These are phyloP conservation scores for Pterocles burchelli DNA, from an alignment of 2,113 vertebrate genomes.

Conservation along the genomic window DNA sequence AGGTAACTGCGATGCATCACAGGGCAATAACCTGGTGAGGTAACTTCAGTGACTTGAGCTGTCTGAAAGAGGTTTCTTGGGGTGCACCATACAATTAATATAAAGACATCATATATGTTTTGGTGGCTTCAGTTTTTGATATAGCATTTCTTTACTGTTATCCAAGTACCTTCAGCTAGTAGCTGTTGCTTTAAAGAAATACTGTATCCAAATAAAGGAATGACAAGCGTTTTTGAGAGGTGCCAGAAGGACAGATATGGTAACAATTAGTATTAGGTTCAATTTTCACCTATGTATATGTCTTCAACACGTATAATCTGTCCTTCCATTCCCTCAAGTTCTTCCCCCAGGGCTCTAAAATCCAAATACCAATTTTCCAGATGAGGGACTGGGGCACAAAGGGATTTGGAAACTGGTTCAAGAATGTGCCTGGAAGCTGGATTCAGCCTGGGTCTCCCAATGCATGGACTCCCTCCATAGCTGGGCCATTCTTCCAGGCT, in stretches of 20 bases:
- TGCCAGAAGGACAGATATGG: constrained; percentile 9
- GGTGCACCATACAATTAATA: not conserved
- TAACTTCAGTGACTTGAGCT: not conserved
- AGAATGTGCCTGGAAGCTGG: constrained; percentile 19
- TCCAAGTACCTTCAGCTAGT: not conserved
- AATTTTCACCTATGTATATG: not conserved
- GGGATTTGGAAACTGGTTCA: constrained; percentile 15
- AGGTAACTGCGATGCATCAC: accelerated
- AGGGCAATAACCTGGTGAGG: not conserved
- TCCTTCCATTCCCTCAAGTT: not conserved
- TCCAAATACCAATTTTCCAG: constrained; percentile 22
- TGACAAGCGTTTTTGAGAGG: not conserved
- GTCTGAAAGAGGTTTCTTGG: not conserved
- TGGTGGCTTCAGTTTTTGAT: not conserved
- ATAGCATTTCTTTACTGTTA: not conserved
- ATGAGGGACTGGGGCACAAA: not conserved
- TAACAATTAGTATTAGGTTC: constrained; percentile 44
- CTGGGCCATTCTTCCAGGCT: not conserved
- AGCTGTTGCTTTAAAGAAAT: not conserved
- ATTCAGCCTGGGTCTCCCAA: not conserved
- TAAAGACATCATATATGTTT: not conserved
- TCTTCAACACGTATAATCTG: not conserved
- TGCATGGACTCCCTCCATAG: not conserved
- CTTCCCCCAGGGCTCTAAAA: constrained; percentile 4
- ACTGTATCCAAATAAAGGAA: constrained; percentile 2